Conservation (phyloP, 2,113 vertebrate genomes). For the Corythornis madagascariensis region DNA sequence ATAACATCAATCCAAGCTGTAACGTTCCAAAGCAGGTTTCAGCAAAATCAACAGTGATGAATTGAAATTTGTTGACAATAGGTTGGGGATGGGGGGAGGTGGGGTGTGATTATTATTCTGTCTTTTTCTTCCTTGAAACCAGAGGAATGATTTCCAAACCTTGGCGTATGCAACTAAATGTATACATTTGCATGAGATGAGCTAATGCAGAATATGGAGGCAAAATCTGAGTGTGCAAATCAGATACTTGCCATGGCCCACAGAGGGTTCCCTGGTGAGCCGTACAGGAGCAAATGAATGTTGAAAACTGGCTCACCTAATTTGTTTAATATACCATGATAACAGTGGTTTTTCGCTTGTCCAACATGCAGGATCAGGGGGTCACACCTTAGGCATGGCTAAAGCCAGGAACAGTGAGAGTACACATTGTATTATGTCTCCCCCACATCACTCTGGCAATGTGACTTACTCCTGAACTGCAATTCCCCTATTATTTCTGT, state of each 20-base stretch:
- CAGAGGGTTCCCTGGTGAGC: background rate
- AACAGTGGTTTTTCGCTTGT: background rate
- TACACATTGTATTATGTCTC: background rate
- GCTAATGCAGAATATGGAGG: background rate
- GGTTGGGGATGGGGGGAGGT: background rate
- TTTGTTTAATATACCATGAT: background rate
- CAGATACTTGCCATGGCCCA: background rate
- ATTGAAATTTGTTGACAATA: slow-evolving; percentile 68
- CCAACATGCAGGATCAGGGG: background rate
- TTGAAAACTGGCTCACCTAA: background rate
- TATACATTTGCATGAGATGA: slow-evolving; percentile 41
- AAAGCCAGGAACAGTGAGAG: background rate
- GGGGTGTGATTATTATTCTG: slow-evolving; percentile 32
- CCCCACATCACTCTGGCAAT: rapidly evolving
- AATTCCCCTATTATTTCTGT: background rate
- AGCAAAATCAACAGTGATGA: slow-evolving; percentile 78
- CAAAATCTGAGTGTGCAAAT: slow-evolving; percentile 29
- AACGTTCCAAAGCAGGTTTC: slow-evolving; percentile 72
- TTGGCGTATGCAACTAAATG: background rate
- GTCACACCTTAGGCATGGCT: background rate
- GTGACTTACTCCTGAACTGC: background rate
- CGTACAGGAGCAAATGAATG: background rate
- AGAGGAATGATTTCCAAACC: slow-evolving; percentile 55
- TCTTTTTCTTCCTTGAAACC: slow-evolving; percentile 54
- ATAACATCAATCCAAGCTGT: slow-evolving; percentile 72